A percentile compares a stretch with the other conserved stretches of the same genome.
phyloP scores from a whole-genome alignment of 1,140 invertebrate genomes.

The Chrysoperla carnea region DNA sequence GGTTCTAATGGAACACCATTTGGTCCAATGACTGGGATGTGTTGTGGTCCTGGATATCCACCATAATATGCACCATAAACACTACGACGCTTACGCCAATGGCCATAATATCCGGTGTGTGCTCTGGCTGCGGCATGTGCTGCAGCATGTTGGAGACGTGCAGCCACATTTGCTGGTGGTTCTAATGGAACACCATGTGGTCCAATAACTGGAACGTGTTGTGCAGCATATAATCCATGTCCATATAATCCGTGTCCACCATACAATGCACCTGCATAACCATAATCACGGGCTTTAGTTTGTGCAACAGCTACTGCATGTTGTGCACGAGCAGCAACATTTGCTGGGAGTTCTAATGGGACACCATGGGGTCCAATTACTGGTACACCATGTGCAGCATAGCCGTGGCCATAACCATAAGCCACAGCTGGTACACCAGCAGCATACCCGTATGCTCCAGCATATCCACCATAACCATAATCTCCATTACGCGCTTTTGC shows the following conservation, averaged over 20 bases:
- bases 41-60: background rate
- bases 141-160: background rate
- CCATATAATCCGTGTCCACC: too few species aligned
- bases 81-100: too few species aligned
- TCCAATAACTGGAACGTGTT: background rate
- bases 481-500: slow-evolving; percentile 4
- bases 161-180: background rate
- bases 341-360: background rate
- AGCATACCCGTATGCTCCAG: too few species aligned
- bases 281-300: too few species aligned
- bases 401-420: too few species aligned
- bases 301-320: background rate
- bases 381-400: background rate
- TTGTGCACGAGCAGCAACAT: background rate
- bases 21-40: background rate
- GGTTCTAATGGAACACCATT: background rate
- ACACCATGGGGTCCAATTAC: background rate
- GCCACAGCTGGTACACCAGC: too few species aligned
- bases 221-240: background rate
- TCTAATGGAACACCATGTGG: background rate
- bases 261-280: too few species aligned
- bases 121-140: background rate
- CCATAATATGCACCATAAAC: too few species aligned
- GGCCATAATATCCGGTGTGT: too few species aligned
- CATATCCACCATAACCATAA: too few species aligned